Percentiles rank a stretch among this genome's conserved stretches.
phyloP scores from a whole-genome alignment of 2,113 vertebrate genomes.

The Plotosus lineatus region DNA sequence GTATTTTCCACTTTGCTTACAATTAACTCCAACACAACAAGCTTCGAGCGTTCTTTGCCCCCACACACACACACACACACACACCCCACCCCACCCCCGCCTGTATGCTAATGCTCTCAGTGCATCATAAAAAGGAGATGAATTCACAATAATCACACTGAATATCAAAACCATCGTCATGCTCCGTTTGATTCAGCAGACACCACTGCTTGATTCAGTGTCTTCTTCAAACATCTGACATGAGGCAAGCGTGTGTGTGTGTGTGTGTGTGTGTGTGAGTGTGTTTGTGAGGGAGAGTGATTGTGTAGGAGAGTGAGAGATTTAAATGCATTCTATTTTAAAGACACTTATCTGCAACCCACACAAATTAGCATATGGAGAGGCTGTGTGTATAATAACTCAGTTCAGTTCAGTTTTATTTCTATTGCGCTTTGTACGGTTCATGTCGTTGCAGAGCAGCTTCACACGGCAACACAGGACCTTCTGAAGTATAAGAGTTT shows the following conservation, averaged over 20 bases:
- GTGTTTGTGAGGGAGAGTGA: neutral
- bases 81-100: too few species aligned
- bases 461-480: too few species aligned
- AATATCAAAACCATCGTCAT: constrained; percentile 64
- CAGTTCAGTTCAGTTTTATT: too few species aligned
- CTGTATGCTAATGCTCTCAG: constrained; percentile 39
- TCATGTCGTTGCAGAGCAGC: too few species aligned
- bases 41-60: constrained; percentile 2
- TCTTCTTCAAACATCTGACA: neutral
- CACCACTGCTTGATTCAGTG: neutral
- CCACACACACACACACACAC: too few species aligned
- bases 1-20: constrained; percentile 46
- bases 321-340: neutral
- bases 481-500: too few species aligned
- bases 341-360: neutral
- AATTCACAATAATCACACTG: constrained; percentile 53
- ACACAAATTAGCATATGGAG: too few species aligned
- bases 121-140: constrained; percentile 29
- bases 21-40: constrained; percentile 52
- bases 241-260: neutral
- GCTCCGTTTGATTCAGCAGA: too few species aligned
- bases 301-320: neutral
- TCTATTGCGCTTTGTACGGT: too few species aligned
- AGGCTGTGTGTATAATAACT: too few species aligned
- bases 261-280: neutral